These are phyloP conservation scores for Epizoanthus scotinus DNA, from an alignment of 92 coral and sea anemone genomes.

Conservation along the genomic window DNA sequence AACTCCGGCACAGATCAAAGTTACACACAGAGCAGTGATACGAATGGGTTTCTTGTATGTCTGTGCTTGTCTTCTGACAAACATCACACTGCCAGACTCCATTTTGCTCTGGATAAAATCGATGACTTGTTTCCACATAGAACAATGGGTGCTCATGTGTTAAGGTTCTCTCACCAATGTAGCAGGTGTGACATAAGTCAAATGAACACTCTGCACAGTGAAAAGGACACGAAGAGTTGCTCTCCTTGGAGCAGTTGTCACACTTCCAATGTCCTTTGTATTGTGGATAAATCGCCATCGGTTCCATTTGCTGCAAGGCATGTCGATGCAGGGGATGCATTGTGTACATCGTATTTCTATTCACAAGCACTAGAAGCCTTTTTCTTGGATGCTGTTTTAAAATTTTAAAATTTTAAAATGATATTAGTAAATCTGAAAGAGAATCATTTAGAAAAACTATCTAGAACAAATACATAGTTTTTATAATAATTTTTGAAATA, in stretches of 20 bases:
- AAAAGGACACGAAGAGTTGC: constrained; percentile 45
- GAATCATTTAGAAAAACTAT: too few species aligned
- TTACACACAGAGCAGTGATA: constrained; percentile 65
- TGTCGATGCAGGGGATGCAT: constrained; percentile 58
- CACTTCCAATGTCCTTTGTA: constrained; percentile 75
- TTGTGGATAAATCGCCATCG: constrained; percentile 46
- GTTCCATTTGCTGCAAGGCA: constrained; percentile 47
- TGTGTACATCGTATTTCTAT: background rate
- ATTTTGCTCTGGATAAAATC: constrained; percentile 41
- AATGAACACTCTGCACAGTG: constrained; percentile 65
- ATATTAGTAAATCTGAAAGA: too few species aligned
- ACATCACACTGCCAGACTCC: constrained; percentile 75
- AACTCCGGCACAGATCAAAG: constrained; percentile 74
- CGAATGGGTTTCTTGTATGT: constrained; percentile 51
- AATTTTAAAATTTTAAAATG: too few species aligned
- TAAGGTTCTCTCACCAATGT: constrained; percentile 23
- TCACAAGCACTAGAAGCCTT: background rate
- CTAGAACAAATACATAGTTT: too few species aligned
- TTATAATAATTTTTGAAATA: too few species aligned
- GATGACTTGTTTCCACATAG: constrained; percentile 47
- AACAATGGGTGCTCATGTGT: constrained; percentile 66
- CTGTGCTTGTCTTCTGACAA: constrained; percentile 53
- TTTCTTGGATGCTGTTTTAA: background rate
- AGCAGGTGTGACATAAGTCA: constrained; percentile 68
- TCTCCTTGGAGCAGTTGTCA: constrained; percentile 66